Conservation (phyloP, 2,888 invertebrate species). For the Ormyrus nitidulus region DNA sequence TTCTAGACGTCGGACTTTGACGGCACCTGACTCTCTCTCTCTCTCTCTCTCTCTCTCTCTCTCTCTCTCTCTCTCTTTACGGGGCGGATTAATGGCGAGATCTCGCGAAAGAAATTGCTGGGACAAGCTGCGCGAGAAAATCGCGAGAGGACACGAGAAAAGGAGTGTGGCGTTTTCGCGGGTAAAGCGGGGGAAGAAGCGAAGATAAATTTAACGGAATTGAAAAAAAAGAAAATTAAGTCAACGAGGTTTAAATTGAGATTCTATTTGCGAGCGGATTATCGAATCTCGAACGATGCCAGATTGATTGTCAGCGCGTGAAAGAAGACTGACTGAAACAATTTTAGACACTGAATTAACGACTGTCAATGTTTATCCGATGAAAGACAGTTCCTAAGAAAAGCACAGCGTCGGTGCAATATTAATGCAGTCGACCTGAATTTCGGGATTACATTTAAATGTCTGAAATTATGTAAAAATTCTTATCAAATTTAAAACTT, state of each 20-base stretch:
- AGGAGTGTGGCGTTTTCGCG: background rate
- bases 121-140: background rate
- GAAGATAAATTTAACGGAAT: conserved; percentile 21
- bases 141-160: conserved; percentile 22
- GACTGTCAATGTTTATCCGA: too few species aligned
- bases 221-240: conserved; percentile 19
- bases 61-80: background rate
- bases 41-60: conserved; percentile 24
- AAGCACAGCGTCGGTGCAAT: too few species aligned
- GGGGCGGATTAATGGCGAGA: conserved; percentile 46
- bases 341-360: too few species aligned
- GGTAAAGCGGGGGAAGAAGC: conserved; percentile 4
- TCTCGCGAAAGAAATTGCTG: conserved; percentile 2
- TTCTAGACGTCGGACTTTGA: conserved; percentile 53
- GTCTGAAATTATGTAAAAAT: too few species aligned
- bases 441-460: too few species aligned
- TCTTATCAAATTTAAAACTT: too few species aligned
- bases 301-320: too few species aligned
- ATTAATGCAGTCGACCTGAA: too few species aligned
- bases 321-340: too few species aligned
- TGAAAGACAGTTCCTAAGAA: too few species aligned
- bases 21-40: conserved; percentile 31
- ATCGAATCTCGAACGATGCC: background rate
- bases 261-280: conserved; percentile 19
- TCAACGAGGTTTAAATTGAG: conserved; percentile 33